A percentile compares a stretch with the other conserved stretches of the same genome.
Conservation (phyloP, 2,797 vertebrate genomes). For the Cirrhinus molitorella region DNA sequence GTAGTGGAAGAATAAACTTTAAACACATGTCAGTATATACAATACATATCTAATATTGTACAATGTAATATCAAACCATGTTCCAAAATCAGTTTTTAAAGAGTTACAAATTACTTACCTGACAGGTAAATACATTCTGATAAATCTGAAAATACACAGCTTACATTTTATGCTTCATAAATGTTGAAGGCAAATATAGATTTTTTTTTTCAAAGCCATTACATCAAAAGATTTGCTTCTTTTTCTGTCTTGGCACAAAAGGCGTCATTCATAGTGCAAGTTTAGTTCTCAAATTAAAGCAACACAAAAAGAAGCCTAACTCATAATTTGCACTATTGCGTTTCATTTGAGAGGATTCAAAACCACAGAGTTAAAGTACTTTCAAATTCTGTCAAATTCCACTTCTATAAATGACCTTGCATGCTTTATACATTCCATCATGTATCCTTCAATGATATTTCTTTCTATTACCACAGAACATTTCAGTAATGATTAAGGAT, state of each 20-base stretch:
- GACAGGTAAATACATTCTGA: background rate
- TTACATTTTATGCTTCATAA: background rate
- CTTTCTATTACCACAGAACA: background rate
- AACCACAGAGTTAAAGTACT: background rate
- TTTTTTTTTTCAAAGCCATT: slow-evolving; percentile 1
- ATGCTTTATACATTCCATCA: background rate
- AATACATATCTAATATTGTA: slow-evolving; percentile 16
- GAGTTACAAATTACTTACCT: background rate
- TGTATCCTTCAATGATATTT: background rate
- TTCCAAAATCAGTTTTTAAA: background rate
- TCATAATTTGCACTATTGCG: background rate
- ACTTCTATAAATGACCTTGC: background rate
- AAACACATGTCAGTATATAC: background rate
- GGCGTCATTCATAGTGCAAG: slow-evolving; percentile 10
- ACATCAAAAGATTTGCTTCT: background rate
- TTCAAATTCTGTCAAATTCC: background rate
- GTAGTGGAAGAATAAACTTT: slow-evolving; percentile 9
- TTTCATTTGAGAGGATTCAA: background rate
- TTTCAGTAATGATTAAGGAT: background rate
- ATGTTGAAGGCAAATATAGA: background rate
- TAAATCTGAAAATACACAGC: background rate
- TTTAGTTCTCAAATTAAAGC: background rate
- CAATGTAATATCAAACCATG: background rate
- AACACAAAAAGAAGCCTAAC: background rate
- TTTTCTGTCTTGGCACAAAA: slow-evolving; percentile 27